Percentiles rank a stretch among this genome's conserved stretches.
Evolutionary conservation across 1,140 invertebrate genomes (phyloP).

Genomic region (Arctopsyche grandis): DNA sequence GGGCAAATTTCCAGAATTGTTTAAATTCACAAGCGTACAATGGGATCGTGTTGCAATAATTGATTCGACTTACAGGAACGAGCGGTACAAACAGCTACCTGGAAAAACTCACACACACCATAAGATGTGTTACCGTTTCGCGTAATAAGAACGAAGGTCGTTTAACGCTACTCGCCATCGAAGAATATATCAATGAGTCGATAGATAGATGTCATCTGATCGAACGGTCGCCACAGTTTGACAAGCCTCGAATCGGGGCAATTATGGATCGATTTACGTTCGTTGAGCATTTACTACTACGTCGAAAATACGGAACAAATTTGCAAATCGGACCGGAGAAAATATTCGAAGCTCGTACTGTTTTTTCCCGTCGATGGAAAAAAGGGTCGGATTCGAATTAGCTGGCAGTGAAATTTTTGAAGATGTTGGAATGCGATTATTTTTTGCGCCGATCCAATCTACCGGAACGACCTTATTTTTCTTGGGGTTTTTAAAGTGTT

Average conservation of each 20-base stretch:
- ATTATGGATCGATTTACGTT: neutral
- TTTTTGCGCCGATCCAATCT: neutral
- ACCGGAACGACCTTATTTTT: conserved; percentile 22
- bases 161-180: conserved; percentile 16
- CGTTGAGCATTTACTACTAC: neutral
- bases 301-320: conserved; percentile 12
- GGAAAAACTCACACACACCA: neutral
- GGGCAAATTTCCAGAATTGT: too few relatives aligned
- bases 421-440: neutral
- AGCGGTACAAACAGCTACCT: too few relatives aligned
- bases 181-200: conserved; percentile 24
- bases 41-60: too few relatives aligned
- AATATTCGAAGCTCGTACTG: conserved; percentile 16
- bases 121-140: conserved; percentile 28
- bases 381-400: conserved; percentile 3
- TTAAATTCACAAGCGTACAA: too few relatives aligned
- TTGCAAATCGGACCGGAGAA: neutral
- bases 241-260: neutral
- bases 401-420: conserved; percentile 11
- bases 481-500: too few relatives aligned
- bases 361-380: neutral
- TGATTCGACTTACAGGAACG: too few relatives aligned
- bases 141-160: conserved; percentile 35
- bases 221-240: neutral
- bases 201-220: neutral